Evolutionary conservation across 1,140 invertebrate genomes (phyloP), one percentile per base, ranked within the genome.

Genomic region (Ectropis grisescens): DNA sequence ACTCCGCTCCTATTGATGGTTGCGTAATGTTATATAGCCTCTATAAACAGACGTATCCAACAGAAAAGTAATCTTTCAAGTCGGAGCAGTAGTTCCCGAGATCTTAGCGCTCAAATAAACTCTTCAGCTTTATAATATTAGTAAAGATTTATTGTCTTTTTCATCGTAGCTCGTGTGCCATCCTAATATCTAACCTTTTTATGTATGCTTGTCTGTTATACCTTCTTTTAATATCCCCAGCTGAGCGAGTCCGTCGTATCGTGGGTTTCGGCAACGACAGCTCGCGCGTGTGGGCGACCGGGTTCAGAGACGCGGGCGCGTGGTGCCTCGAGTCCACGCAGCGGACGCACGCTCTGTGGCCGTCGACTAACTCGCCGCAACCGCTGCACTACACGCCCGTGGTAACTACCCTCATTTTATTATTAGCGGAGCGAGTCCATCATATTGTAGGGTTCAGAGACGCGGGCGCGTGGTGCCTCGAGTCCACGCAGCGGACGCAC

Each of bases 321-420:
- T 71, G 74, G 64, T 69, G 70, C 37, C 53, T 75, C 2, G 68
- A 75, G 58, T 61, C 61, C 35, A 62, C 68, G 46, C 68, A 72
- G 50, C 42, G 68, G 13, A 71, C 68, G 33, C 62, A 62, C 50
- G 70, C 70, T 29, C 57, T 72, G 28, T 75, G 70, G 66, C 59
- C 69, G 27, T 47, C 51, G 39, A 58, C 51, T 31, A 65, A 65
- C 54, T 35, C 42, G 1, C 46, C 56, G 13, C 59, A 62, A 32
- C 69, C 69, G 35, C 66, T 74, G 30, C 55, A 64, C 29, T 76
- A 76, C 33, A 30, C 48, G 7, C 34, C 34, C 1, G 12, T 23
- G 11, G 38, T 51, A 28, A 24, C 24, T 48, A 1, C 1, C 1
- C 11, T 24, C n/a, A n/a, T n/a, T n/a, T n/a, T n/a, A n/a, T n/a